Evolutionary conservation across 2,888 invertebrate genomes (phyloP).

Genomic region (Beris chalybata): DNA sequence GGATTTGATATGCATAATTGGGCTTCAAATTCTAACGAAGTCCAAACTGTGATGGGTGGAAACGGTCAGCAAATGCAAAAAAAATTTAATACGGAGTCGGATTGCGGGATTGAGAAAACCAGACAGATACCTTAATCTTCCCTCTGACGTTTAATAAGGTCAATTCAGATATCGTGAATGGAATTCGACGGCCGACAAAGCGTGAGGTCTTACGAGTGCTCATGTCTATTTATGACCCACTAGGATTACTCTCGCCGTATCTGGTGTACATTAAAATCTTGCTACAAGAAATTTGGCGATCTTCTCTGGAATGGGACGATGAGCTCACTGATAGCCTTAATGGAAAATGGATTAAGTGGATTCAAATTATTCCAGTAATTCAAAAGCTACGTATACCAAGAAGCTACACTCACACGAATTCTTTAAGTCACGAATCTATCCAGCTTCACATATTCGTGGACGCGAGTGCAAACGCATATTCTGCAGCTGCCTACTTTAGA

Average conservation of each 20-base stretch:
- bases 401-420: conserved; percentile 25
- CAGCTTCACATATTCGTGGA: conserved; percentile 39
- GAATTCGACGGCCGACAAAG: background rate
- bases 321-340: too few relatives aligned
- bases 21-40: background rate
- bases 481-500: conserved; percentile 39
- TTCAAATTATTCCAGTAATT: conserved; percentile 26
- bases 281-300: too few relatives aligned
- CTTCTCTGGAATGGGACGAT: too few relatives aligned
- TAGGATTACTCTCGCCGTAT: too few relatives aligned
- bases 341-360: too few relatives aligned
- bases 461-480: conserved; percentile 37
- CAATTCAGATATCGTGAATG: background rate
- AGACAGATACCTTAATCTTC: conserved; percentile 8
- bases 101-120: conserved; percentile 14
- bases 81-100: background rate
- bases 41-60: background rate
- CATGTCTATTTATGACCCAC: too few relatives aligned
- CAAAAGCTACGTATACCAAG: conserved; percentile 33
- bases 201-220: conserved; percentile 32
- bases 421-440: conserved; percentile 16
- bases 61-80: conserved; percentile 1
- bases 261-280: too few relatives aligned
- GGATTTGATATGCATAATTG: background rate
- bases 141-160: background rate